Conservation (phyloP, 2,113 vertebrate genomes). For the Pristiophorus japonicus region DNA sequence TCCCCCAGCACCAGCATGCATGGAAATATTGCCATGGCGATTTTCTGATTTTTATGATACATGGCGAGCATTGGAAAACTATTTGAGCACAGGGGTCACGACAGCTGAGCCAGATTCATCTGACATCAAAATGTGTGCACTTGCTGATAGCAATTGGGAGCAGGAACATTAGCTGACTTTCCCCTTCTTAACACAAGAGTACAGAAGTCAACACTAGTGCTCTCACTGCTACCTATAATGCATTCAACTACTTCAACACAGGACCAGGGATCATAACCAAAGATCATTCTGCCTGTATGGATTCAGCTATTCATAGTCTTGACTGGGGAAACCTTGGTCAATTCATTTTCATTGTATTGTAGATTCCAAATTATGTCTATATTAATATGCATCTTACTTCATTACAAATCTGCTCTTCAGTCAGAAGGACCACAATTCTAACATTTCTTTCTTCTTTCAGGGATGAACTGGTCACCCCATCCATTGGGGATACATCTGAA, state of each 20-base stretch:
- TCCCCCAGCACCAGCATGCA: background rate
- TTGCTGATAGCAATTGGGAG: background rate
- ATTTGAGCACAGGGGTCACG: background rate
- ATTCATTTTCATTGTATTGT: background rate
- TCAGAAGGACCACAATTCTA: conserved; percentile 70
- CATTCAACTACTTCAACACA: background rate
- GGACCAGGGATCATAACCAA: background rate
- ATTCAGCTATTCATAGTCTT: background rate
- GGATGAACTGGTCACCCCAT: conserved; percentile 59
- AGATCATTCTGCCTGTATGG: background rate
- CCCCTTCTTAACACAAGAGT: background rate
- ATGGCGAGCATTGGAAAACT: background rate
- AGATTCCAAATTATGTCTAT: background rate
- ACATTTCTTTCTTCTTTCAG: conserved; percentile 67
- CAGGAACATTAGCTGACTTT: background rate
- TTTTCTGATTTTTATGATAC: background rate
- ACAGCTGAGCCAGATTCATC: background rate
- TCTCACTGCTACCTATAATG: background rate
- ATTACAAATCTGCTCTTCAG: conserved; percentile 76
- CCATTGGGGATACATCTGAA: conserved; percentile 72
- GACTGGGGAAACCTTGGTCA: no score
- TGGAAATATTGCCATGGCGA: background rate
- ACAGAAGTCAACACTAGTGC: background rate
- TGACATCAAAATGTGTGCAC: background rate
- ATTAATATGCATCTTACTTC: conserved; percentile 62